Evolutionary conservation across 2,888 invertebrate species (phyloP).

Genomic region (Plebejus argus): DNA sequence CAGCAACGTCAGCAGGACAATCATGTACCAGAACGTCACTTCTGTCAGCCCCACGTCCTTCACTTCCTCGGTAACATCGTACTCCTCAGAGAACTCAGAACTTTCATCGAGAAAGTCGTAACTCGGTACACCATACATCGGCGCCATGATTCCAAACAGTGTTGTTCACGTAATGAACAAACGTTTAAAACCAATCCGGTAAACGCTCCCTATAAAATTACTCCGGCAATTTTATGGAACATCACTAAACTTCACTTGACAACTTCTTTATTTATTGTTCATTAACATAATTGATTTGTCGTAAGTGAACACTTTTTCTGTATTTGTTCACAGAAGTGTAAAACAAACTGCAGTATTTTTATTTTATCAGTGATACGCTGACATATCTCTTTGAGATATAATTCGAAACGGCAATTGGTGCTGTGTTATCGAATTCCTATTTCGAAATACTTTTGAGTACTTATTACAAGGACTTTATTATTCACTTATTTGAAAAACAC

Average conservation of each 20-base stretch:
- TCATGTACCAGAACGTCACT: constrained; percentile 68
- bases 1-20: constrained; percentile 60
- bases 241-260: constrained; percentile 37
- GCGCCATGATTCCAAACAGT: constrained; percentile 55
- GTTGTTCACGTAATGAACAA: constrained; percentile 34
- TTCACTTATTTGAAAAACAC: neutral
- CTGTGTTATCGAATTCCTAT: constrained; percentile 29
- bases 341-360: constrained; percentile 37
- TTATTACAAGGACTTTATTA: neutral
- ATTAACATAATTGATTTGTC: neutral
- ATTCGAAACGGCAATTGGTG: constrained; percentile 16
- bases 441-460: constrained; percentile 24
- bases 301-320: constrained; percentile 7
- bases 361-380: constrained; percentile 39
- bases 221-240: constrained; percentile 58
- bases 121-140: constrained; percentile 56
- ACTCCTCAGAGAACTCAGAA: constrained; percentile 35
- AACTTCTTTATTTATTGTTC: neutral
- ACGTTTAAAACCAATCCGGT: constrained; percentile 50
- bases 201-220: constrained; percentile 57
- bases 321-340: constrained; percentile 34
- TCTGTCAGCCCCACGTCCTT: constrained; percentile 48
- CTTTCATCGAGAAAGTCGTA: constrained; percentile 48
- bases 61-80: constrained; percentile 38
- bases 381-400: constrained; percentile 41